Conservation (phyloP, 2,888 invertebrate species). For the Gandaritis pyraliata region DNA sequence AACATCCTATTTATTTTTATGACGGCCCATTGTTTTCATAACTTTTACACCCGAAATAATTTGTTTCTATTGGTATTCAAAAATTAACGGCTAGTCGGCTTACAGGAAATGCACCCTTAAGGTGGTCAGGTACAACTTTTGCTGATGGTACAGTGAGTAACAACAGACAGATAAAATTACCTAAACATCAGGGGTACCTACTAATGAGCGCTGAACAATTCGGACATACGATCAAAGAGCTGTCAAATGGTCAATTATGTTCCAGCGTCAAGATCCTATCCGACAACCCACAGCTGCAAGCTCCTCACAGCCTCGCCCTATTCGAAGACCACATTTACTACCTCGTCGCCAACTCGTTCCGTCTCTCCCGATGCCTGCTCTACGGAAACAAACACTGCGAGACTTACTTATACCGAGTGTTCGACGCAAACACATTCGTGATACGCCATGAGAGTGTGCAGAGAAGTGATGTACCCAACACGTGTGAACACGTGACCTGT, state of each 20-base stretch:
- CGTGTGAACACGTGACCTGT: slow-evolving; percentile 80
- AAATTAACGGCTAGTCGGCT: too few species aligned
- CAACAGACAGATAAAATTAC: too few species aligned
- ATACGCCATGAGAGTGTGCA: slow-evolving; percentile 64
- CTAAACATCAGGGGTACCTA: too few species aligned
- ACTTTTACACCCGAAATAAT: too few species aligned
- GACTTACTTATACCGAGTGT: slow-evolving; percentile 68
- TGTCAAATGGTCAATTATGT: not conserved
- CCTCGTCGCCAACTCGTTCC: slow-evolving; percentile 81
- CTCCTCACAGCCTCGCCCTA: slow-evolving; percentile 87
- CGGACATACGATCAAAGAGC: too few species aligned
- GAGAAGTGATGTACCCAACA: slow-evolving; percentile 63
- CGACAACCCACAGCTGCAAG: slow-evolving; percentile 71
- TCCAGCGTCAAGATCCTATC: slow-evolving; percentile 70
- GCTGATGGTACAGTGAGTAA: too few species aligned
- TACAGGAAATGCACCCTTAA: too few species aligned
- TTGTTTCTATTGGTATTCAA: too few species aligned
- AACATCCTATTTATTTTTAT: too few species aligned
- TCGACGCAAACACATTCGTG: slow-evolving; percentile 61
- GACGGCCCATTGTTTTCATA: too few species aligned
- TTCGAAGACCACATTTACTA: slow-evolving; percentile 92
- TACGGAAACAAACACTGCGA: slow-evolving; percentile 80
- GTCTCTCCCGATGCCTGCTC: slow-evolving; percentile 85
- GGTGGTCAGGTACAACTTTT: too few species aligned
- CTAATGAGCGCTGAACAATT: too few species aligned